Evolutionary conservation across 2,888 invertebrate genomes (phyloP), one percentile per base, ranked within the genome.

Genomic region (Campoplex capitator): DNA sequence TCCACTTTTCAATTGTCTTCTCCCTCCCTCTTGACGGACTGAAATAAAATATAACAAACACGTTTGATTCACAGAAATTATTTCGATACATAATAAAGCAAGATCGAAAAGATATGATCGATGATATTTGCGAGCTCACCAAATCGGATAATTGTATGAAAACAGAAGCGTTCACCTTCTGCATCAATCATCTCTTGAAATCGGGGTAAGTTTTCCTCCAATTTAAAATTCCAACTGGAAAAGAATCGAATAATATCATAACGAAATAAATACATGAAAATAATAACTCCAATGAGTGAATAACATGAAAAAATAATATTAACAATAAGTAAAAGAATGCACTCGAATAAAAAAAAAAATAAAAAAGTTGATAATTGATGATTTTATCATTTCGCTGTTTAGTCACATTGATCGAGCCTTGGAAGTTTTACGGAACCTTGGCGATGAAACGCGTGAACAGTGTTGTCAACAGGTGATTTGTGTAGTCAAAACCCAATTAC

Each of bases 91-190:
- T 95, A 90, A 90, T 93, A 90, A 91, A 93, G 92, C 89, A 92
- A 91, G 90, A 92, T 87, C 88, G 88, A 18, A 88, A 91, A 8
- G 92, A 92, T 28, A 93, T 95, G 93, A 90, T 95, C 38, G 90
- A 93, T 6, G 95, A 95, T 90, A 91, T 95, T 78, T 83, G 88
- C 48, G 91, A 90, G 68, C 84, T 93, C 42, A 93, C 93, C 16
- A 93, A 91, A 89, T 90, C 90, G 35, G 90, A 93, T 88, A 79
- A 67, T 18, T 82, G 79, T 45, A 90, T 93, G 74, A 92, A 89
- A 88, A 90, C 90, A 56, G 89, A 89, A 75, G 93, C 93, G 35
- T 93, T 93, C 75, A 88, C 91, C 11, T 87, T 89, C 38, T 92
- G 94, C 45, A 88, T 93, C 23, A 91, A 91, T 88, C 90, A 93